Conservation (phyloP, 2,113 vertebrate genomes). For the Camelus bactrianus region DNA sequence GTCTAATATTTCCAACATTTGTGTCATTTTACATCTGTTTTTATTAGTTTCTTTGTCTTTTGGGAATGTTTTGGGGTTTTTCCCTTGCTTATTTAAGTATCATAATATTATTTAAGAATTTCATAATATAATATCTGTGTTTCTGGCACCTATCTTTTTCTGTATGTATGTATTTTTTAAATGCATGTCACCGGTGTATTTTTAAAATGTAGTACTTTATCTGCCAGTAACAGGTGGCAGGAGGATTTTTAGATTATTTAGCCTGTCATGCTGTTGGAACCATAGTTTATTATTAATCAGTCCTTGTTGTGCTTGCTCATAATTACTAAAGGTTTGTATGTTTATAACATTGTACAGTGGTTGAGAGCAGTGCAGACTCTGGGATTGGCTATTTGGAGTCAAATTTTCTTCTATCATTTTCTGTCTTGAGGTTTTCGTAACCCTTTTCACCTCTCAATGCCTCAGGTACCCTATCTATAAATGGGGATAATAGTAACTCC, state of each 20-base stretch:
- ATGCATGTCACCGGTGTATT: background rate
- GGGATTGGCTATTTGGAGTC: background rate
- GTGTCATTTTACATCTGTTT: background rate
- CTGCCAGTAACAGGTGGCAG: background rate
- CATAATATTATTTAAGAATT: background rate
- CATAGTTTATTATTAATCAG: background rate
- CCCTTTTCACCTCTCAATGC: background rate
- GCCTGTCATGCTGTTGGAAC: background rate
- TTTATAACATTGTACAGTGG: background rate
- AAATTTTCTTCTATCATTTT: conserved; percentile 27
- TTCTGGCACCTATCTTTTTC: background rate
- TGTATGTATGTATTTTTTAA: background rate
- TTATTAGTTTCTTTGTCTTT: background rate
- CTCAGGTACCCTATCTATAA: background rate
- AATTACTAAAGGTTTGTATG: conserved; percentile 20
- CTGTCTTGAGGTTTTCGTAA: conserved; percentile 20
- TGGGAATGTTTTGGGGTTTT: background rate
- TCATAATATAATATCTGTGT: background rate
- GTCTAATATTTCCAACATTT: background rate
- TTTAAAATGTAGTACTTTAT: conserved; percentile 9
- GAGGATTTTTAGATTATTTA: conserved; percentile 2
- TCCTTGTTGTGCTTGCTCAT: background rate
- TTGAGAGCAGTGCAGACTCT: background rate
- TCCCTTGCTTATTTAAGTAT: background rate
- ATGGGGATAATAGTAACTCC: background rate